Conservation (phyloP, 2,888 invertebrate genomes). For the Leucophora obtusa region DNA sequence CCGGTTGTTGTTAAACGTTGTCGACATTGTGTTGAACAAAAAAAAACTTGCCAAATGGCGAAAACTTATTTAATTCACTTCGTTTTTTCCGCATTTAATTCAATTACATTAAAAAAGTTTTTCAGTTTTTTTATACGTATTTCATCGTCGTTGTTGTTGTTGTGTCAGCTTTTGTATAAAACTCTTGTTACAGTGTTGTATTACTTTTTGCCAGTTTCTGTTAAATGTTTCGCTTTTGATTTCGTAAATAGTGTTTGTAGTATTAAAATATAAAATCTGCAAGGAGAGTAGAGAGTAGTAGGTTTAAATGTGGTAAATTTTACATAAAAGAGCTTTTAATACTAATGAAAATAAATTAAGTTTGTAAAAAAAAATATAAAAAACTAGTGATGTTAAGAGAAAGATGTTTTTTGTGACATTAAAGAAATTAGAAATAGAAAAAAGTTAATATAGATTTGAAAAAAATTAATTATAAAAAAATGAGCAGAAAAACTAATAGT, state of each 20-base stretch:
- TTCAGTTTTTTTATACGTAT: conserved; percentile 14
- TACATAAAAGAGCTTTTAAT: conserved; percentile 64
- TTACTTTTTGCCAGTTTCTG: conserved; percentile 49
- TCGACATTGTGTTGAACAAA: conserved; percentile 61
- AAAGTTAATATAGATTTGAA: no score
- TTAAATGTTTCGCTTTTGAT: conserved; percentile 64
- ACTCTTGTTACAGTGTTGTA: conserved; percentile 38
- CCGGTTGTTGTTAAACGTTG: conserved; percentile 59
- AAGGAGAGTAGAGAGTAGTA: background rate
- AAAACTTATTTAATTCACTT: conserved; percentile 78
- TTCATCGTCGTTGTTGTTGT: conserved; percentile 23
- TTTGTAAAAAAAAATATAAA: conserved; percentile 26
- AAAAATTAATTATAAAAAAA: no score
- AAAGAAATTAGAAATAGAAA: no score
- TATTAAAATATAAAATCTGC: conserved; percentile 27
- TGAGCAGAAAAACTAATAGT: no score
- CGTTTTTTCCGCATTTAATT: conserved; percentile 77
- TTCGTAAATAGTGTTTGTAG: conserved; percentile 59
- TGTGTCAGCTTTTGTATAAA: conserved; percentile 40
- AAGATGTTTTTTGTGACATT: background rate
- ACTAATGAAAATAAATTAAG: conserved; percentile 63
- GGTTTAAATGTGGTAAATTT: conserved; percentile 61
- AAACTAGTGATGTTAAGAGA: background rate
- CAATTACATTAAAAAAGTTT: conserved; percentile 74
- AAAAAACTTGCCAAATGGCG: conserved; percentile 65